Conservation (phyloP, 2,797 vertebrate genomes). For the Bradypodion pumilum region DNA sequence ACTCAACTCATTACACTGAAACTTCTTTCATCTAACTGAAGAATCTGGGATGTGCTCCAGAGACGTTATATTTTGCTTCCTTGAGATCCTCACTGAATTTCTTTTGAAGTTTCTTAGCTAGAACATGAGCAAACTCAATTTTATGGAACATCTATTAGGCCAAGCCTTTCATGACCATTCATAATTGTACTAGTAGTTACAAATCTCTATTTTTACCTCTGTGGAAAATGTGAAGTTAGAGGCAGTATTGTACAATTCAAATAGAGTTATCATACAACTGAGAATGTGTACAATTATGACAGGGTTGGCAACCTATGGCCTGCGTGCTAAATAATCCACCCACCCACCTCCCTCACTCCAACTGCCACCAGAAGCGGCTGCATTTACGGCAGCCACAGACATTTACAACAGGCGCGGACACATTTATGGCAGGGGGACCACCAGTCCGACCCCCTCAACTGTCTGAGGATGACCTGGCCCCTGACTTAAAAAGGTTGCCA, state of each 20-base stretch:
- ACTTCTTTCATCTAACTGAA: conserved; percentile 13
- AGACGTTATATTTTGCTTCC: not conserved
- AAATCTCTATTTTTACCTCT: not conserved
- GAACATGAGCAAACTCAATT: not conserved
- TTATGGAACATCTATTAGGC: not conserved
- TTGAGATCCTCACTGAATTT: not conserved
- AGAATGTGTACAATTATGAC: not conserved
- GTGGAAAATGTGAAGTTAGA: not conserved
- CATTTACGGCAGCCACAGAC: no score
- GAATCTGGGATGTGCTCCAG: not conserved
- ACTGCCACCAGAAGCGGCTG: no score
- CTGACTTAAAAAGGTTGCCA: no score
- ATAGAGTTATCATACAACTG: not conserved
- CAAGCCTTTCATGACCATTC: not conserved
- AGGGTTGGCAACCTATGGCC: no score
- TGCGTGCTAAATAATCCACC: no score
- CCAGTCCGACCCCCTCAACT: no score
- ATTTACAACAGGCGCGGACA: no score
- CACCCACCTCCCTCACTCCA: no score
- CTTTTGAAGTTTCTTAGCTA: not conserved
- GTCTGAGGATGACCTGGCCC: no score
- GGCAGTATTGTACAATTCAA: not conserved
- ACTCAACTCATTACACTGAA: not conserved
- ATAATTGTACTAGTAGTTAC: no score
- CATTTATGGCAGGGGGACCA: no score